A percentile compares a stretch with the other conserved stretches of the same genome.
Conservation (phyloP, 2,797 vertebrate genomes). For the Oryzias dopingdopingensis region DNA sequence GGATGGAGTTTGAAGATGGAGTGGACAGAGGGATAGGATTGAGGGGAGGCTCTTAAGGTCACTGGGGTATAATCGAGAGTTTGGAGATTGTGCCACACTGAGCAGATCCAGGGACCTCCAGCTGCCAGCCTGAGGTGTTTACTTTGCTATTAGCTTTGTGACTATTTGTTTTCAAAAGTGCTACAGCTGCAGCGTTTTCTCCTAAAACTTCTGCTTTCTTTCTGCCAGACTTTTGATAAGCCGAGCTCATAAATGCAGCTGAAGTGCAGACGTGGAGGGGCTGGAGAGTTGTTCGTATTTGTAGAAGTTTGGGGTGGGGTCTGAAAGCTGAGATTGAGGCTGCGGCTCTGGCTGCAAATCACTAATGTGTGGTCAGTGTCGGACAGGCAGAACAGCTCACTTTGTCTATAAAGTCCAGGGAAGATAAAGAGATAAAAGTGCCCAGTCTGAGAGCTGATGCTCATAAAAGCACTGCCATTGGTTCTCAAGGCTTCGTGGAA, state of each 20-base stretch:
- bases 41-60: slow-evolving; percentile 65
- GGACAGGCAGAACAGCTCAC: slow-evolving; percentile 49
- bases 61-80: slow-evolving; percentile 70
- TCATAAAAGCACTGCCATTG: slow-evolving; percentile 72
- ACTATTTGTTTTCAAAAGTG: slow-evolving; percentile 75
- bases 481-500: slow-evolving; percentile 68
- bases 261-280: slow-evolving; percentile 20
- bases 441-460: slow-evolving; percentile 63
- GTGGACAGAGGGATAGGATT: slow-evolving; percentile 11
- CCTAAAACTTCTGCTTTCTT: slow-evolving; percentile 46
- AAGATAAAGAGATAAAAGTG: slow-evolving; percentile 75
- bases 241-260: slow-evolving; percentile 32
- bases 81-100: slow-evolving; percentile 70
- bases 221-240: slow-evolving; percentile 47
- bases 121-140: slow-evolving; percentile 74
- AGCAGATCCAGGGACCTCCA: slow-evolving; percentile 69
- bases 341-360: slow-evolving; percentile 32
- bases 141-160: slow-evolving; percentile 69
- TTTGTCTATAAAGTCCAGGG: slow-evolving; percentile 59
- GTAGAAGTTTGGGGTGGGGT: slow-evolving; percentile 37
- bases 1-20: slow-evolving; percentile 23
- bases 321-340: slow-evolving; percentile 52
- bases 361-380: slow-evolving; percentile 54
- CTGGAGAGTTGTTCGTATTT: slow-evolving; percentile 19
- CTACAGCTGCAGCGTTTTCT: slow-evolving; percentile 55